Percentiles rank a stretch among this genome's conserved stretches.
Conservation (phyloP, 23 tunicate species). For the Ciona savignyi region DNA sequence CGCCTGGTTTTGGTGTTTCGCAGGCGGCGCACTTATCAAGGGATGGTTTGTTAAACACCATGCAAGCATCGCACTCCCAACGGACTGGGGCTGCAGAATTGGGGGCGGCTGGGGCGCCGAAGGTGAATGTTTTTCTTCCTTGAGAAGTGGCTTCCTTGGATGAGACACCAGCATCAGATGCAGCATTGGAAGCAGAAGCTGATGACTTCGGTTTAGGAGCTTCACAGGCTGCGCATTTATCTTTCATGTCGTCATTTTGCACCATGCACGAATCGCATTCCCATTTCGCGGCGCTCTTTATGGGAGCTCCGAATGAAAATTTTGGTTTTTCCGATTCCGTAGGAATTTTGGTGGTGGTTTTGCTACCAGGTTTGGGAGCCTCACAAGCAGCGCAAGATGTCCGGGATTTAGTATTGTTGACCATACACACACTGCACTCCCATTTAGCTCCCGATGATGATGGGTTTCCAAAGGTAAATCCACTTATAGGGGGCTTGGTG, state of each 20-base stretch:
- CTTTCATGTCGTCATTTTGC: not conserved
- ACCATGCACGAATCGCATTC: conserved; percentile 48
- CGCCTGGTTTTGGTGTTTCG: not conserved
- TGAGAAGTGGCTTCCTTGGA: too few species aligned
- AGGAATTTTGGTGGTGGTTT: not conserved
- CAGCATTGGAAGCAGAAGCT: too few species aligned
- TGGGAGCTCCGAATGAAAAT: not conserved
- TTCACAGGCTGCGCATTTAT: not conserved
- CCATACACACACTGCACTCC: conserved; percentile 16
- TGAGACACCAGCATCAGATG: too few species aligned
- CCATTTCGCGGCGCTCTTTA: conserved; percentile 16
- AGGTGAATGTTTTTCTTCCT: too few species aligned
- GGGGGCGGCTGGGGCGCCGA: too few species aligned
- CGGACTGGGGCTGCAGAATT: not conserved
- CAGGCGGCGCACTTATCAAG: not conserved
- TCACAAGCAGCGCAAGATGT: conserved; percentile 14
- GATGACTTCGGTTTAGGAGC: not conserved
- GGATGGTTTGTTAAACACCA: not conserved
- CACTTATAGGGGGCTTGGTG: not conserved
- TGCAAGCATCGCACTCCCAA: not conserved
- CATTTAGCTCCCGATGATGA: not conserved
- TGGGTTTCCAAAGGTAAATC: not conserved
- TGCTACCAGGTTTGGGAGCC: conserved; percentile 22
- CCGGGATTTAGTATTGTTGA: not conserved
- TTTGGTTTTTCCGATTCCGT: not conserved